Evolutionary conservation across 23 tunicate species (phyloP), one percentile per base, ranked within the genome.

Genomic region (Botrylloides violaceus): DNA sequence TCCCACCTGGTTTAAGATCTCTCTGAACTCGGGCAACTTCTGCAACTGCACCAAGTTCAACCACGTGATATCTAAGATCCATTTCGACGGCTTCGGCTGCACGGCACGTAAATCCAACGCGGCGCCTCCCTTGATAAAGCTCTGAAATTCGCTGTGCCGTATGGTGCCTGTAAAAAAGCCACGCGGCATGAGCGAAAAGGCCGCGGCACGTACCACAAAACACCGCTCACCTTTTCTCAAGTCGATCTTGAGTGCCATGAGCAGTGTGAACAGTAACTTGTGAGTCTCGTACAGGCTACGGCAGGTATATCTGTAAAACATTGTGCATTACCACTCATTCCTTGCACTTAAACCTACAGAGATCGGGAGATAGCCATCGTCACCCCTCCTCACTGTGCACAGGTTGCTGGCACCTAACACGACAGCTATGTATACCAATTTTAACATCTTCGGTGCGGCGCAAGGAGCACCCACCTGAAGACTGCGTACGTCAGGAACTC

Each of bases 21-120:
- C 98, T 26, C 98, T 80, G 79, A 93, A 93, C 66, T 93, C 98
- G 1, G 98, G 98, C 32, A 93, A 78, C 53, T 81, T 86, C 71
- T 93, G 92, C 38, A 86, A 66, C 58, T 93, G 98, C 21, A 93
- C 98, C 27, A 93, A 66, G 58, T 93, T 93, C 19, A 93, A 79
- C 98, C 98, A 93, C 23, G 92, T 93, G 62, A 86, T 65, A 48
- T 93, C 98, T n/a, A 81, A 78, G 59, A 93, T 93, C 98, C 98
- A 93, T 49, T 93, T 93, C 68, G 83, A 73, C 2, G 98, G 98
- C 59, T 93, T 93, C 22, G 95, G 76, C 32, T 72, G 85, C 26
- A 86, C 94, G 15, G 98, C 83, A 31, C 81, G 81, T 27, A 93
- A 66, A 74, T 93, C 98, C 31, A 93, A 73, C 20, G 98, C 98